Conservation (phyloP, 2,113 vertebrate genomes). For the Lontra canadensis region DNA sequence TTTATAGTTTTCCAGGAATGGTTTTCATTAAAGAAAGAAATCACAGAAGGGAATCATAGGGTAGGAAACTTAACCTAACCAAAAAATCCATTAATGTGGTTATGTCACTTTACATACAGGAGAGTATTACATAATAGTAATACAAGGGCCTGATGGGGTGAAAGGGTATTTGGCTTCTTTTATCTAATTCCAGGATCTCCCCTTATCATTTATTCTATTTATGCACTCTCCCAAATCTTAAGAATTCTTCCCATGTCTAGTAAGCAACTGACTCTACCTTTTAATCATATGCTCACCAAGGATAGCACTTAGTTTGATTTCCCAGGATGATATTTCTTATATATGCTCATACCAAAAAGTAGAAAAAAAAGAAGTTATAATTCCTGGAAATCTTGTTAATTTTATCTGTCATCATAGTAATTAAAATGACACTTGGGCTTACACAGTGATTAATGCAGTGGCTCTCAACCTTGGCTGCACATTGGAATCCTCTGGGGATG, state of each 20-base stretch:
- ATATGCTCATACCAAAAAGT: background rate
- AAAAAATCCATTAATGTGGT: background rate
- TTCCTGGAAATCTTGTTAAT: conserved; percentile 8
- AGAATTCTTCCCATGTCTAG: background rate
- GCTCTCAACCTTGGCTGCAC: background rate
- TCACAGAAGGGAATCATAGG: background rate
- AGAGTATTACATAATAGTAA: background rate
- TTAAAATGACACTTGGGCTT: conserved; percentile 24
- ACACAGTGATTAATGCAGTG: background rate
- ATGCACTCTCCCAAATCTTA: background rate
- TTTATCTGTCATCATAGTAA: background rate
- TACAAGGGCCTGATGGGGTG: background rate
- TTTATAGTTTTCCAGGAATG: too few relatives aligned
- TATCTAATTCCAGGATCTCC: background rate
- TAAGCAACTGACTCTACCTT: background rate
- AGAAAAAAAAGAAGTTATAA: background rate
- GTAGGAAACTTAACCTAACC: background rate
- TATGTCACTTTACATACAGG: background rate
- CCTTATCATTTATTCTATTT: background rate
- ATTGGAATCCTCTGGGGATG: background rate
- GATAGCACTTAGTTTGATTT: background rate
- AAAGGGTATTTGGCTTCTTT: background rate
- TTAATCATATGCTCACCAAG: background rate
- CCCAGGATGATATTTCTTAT: background rate
- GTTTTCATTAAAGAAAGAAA: background rate